Evolutionary conservation across 2,888 invertebrate species (phyloP).

Genomic region (Nesidiocoris tenuis): DNA sequence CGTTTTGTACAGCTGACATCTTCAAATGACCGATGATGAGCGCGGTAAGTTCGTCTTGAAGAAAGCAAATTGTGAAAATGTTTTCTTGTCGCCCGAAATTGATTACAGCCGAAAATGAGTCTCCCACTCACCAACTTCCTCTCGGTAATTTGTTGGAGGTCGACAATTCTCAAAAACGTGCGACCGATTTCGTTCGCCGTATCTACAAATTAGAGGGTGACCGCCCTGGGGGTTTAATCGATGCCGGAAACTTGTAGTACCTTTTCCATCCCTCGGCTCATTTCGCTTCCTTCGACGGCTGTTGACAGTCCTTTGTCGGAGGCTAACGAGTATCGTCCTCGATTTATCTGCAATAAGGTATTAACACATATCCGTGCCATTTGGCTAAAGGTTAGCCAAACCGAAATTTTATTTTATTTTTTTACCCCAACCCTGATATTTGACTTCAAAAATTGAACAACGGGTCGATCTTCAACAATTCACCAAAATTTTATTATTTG

Average conservation of each 20-base stretch:
- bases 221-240: neutral
- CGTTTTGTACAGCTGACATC: neutral
- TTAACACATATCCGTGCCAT: too few relatives aligned
- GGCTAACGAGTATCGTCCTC: neutral
- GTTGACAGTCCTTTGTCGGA: neutral
- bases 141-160: neutral
- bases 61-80: neutral
- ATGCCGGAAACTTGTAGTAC: neutral
- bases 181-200: neutral
- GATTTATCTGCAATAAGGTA: too few relatives aligned
- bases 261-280: neutral
- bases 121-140: neutral
- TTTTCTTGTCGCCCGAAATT: neutral
- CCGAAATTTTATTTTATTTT: too few relatives aligned
- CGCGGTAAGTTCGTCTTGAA: neutral
- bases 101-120: neutral
- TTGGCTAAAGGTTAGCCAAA: too few relatives aligned
- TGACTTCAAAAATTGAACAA: too few relatives aligned
- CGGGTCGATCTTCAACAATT: too few relatives aligned
- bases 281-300: neutral
- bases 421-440: too few relatives aligned
- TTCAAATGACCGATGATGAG: neutral
- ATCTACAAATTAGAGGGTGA: neutral
- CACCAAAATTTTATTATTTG: too few relatives aligned
- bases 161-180: neutral